Percentiles rank a stretch among this genome's conserved stretches.
These are phyloP conservation scores for Prosapia bicincta DNA, from an alignment of 2,888 invertebrate genomes.

Conservation along the genomic window DNA sequence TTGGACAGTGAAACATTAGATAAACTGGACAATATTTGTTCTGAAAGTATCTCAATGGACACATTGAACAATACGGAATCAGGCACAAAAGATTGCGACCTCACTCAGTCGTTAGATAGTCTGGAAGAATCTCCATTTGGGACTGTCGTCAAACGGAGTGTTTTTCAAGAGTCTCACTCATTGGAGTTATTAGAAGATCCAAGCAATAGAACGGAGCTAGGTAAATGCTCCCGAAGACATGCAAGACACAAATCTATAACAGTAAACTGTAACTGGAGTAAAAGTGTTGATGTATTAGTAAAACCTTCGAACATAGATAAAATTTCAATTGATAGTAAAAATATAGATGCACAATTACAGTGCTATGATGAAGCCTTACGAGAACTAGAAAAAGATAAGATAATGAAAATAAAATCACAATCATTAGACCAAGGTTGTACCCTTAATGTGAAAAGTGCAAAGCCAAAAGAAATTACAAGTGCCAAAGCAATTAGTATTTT, in stretches of 20 bases:
- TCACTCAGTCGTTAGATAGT: slow-evolving; percentile 25
- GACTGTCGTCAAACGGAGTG: slow-evolving; percentile 25
- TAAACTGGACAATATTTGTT: slow-evolving; percentile 14
- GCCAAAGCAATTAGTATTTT: background rate
- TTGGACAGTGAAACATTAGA: slow-evolving; percentile 29
- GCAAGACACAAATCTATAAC: slow-evolving; percentile 40
- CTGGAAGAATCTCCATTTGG: slow-evolving; percentile 23
- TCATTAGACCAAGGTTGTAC: background rate
- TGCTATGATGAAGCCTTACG: slow-evolving; percentile 42
- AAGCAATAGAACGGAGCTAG: slow-evolving; percentile 21
- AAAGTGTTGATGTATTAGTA: slow-evolving; percentile 35
- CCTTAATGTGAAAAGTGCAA: background rate
- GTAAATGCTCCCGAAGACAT: slow-evolving; percentile 34
- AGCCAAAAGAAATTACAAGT: background rate
- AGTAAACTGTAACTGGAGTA: slow-evolving; percentile 36
- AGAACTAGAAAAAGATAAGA: slow-evolving; percentile 32
- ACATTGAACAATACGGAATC: background rate
- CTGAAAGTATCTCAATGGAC: slow-evolving; percentile 5
- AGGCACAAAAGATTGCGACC: slow-evolving; percentile 16
- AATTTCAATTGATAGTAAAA: slow-evolving; percentile 35
- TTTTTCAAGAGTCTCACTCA: slow-evolving; percentile 38
- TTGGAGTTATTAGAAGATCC: slow-evolving; percentile 38
- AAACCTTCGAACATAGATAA: slow-evolving; percentile 30
- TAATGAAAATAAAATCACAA: background rate
- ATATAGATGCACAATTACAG: slow-evolving; percentile 40